Conservation (phyloP, 2,113 vertebrate genomes). For the Lepus europaeus region DNA sequence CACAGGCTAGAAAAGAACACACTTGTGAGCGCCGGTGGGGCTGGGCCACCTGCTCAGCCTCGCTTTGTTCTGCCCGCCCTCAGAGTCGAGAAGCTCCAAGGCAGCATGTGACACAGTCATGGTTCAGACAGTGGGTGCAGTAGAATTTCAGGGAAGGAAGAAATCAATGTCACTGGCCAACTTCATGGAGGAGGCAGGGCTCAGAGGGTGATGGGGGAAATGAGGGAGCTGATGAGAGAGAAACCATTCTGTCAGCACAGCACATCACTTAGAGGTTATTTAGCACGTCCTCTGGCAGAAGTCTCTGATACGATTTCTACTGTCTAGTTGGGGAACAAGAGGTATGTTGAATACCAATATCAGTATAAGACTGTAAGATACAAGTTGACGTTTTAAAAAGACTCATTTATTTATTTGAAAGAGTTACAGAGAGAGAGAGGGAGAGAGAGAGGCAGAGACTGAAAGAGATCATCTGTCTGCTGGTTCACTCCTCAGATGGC, state of each 20-base stretch:
- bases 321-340: constrained; percentile 34
- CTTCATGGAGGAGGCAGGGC: neutral
- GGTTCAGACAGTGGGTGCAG: neutral
- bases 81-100: neutral
- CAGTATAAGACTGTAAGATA: neutral
- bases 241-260: neutral
- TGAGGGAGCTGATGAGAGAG: neutral
- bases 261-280: neutral
- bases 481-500: too few relatives aligned
- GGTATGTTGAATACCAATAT: neutral
- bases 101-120: neutral
- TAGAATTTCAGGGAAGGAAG: neutral
- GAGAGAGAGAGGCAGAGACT: too few relatives aligned
- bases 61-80: neutral
- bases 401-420: too few relatives aligned
- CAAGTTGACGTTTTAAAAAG: neutral
- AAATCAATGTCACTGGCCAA: neutral
- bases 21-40: neutral
- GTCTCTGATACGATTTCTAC: constrained; percentile 16
- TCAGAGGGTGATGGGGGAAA: neutral
- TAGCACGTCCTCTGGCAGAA: neutral
- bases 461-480: too few relatives aligned
- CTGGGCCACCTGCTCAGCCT: neutral
- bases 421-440: too few relatives aligned
- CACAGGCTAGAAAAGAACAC: neutral